These are phyloP conservation scores for Caerostris extrusa DNA, from an alignment of 1,140 invertebrate genomes.

Conservation along the genomic window DNA sequence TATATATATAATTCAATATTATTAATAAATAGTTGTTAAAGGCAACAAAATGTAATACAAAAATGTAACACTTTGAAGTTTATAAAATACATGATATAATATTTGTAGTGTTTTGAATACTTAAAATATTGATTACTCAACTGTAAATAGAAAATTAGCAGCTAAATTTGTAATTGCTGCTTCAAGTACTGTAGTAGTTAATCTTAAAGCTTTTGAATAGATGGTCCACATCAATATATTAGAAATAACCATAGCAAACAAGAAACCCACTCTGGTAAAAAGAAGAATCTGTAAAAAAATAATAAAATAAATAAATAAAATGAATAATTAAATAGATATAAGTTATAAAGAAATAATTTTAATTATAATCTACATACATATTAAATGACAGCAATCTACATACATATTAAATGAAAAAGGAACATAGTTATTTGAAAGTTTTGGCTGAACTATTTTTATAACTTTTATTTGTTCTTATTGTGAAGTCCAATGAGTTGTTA, in stretches of 20 bases:
- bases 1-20: no score
- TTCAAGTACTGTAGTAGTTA: slow-evolving; percentile 81
- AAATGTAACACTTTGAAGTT: no score
- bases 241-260: slow-evolving; percentile 80
- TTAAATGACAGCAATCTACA: no score
- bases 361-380: no score
- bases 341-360: no score
- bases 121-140: slow-evolving; percentile 71
- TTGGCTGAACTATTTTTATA: no score
- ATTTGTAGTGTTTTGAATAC: neutral
- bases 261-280: slow-evolving; percentile 79
- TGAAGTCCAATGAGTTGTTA: no score
- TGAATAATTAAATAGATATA: neutral
- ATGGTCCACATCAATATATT: slow-evolving; percentile 82
- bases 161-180: slow-evolving; percentile 82
- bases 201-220: slow-evolving; percentile 81
- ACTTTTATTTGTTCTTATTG: no score
- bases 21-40: no score
- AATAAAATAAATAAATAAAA: neutral
- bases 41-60: no score
- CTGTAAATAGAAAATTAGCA: slow-evolving; percentile 82
- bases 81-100: neutral
- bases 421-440: no score
- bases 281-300: slow-evolving; percentile 78
- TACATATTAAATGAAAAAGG: no score